Evolutionary conservation across 2,888 invertebrate species (phyloP).

Genomic region (Ophion costatus): DNA sequence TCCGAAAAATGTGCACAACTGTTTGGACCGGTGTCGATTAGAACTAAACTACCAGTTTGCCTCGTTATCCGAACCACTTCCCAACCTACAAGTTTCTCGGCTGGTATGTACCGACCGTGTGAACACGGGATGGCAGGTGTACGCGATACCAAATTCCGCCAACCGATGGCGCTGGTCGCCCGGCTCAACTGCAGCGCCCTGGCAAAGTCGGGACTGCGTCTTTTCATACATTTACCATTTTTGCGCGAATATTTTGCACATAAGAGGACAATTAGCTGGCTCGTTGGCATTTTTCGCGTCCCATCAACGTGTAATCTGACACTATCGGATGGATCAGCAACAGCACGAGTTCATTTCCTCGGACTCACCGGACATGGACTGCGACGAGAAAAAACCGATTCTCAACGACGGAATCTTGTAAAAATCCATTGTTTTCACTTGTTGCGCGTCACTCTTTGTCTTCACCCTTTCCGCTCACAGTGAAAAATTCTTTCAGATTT

Average conservation of each 20-base stretch:
- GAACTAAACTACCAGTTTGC: too few relatives aligned
- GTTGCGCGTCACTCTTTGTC: background rate
- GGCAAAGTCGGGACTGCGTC: background rate
- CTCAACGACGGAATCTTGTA: slow-evolving; percentile 29
- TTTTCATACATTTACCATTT: background rate
- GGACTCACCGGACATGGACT: slow-evolving; percentile 10
- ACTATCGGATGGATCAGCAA: background rate
- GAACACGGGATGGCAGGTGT: background rate
- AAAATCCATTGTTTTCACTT: background rate
- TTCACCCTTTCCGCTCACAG: background rate
- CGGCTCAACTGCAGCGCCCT: background rate
- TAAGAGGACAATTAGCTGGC: background rate
- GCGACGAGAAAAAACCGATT: slow-evolving; percentile 20
- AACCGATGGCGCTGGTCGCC: background rate
- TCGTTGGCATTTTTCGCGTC: background rate
- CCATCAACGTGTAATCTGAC: background rate
- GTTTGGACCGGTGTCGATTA: too few relatives aligned
- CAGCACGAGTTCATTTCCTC: background rate
- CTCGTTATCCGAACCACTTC: too few relatives aligned
- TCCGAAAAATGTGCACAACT: too few relatives aligned
- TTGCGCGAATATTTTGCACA: background rate
- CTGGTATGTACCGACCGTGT: background rate
- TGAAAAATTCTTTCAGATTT: slow-evolving; percentile 6
- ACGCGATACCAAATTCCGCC: background rate
- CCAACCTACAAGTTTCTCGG: too few relatives aligned